Evolutionary conservation across 2,113 vertebrate genomes (phyloP).

Genomic region (Sterrhoptilus dennistouni): DNA sequence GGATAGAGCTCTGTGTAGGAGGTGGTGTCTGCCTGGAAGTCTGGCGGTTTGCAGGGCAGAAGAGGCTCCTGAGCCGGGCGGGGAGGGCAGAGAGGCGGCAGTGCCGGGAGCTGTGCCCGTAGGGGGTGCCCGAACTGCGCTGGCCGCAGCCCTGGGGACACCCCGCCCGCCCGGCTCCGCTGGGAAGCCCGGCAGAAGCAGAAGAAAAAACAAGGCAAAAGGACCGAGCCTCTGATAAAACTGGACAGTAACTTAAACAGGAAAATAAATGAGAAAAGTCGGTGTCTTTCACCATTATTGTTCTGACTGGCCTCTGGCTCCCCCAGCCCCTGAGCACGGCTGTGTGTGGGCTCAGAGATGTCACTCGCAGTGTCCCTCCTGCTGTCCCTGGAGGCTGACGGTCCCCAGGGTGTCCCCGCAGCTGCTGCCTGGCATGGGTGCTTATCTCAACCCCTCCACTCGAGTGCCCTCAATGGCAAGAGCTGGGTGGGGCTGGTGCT

Average conservation of each 20-base stretch:
- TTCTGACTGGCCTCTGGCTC: no score
- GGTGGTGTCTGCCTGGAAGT: not conserved
- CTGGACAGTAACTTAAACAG: not conserved
- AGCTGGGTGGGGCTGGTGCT: not conserved
- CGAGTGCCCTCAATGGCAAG: conserved; percentile 51
- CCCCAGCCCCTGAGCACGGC: rapidly evolving
- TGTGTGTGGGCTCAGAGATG: not conserved
- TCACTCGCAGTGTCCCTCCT: rapidly evolving
- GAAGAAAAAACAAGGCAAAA: no score
- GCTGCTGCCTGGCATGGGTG: conserved; percentile 50
- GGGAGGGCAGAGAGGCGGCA: not conserved
- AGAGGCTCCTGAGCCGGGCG: rapidly evolving
- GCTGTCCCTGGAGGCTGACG: conserved; percentile 7
- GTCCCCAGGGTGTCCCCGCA: conserved; percentile 51
- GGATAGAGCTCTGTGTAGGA: not conserved
- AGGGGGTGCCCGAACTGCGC: not conserved
- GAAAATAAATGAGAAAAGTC: not conserved
- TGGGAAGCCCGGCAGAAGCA: not conserved
- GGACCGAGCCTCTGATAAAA: not conserved
- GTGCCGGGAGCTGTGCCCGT: rapidly evolving
- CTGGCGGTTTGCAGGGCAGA: rapidly evolving
- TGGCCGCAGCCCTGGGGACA: not conserved
- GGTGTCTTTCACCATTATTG: not conserved
- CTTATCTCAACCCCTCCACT: conserved; percentile 59
- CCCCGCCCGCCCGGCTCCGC: rapidly evolving